Conservation (phyloP, 2,888 invertebrate species). For the Drosophila multiciliata region DNA sequence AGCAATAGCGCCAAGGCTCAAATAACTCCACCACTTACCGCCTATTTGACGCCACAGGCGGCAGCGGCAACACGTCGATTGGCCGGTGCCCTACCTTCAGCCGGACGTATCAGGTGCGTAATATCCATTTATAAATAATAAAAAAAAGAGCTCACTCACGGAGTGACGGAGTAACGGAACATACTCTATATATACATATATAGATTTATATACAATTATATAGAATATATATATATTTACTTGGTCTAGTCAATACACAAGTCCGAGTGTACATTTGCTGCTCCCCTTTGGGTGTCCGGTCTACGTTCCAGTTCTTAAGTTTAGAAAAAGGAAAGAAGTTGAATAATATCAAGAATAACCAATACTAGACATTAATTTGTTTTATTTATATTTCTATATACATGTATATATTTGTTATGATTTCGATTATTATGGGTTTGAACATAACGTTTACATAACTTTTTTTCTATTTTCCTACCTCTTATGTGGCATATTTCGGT, state of each 20-base stretch:
- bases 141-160: neutral
- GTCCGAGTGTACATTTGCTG: conserved; percentile 10
- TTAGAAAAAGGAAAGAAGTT: neutral
- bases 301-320: neutral
- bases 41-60: conserved; percentile 93
- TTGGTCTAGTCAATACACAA: neutral
- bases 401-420: conserved; percentile 24
- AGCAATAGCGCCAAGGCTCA: conserved; percentile 93
- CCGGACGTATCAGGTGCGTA: conserved; percentile 91
- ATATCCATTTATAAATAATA: neutral
- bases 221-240: neutral
- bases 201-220: conserved; percentile 4
- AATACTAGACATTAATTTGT: conserved; percentile 23
- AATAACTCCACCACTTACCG: conserved; percentile 91
- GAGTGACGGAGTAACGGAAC: neutral
- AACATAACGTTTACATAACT: conserved; percentile 53
- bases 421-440: conserved; percentile 49
- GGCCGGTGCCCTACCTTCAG: conserved; percentile 90
- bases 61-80: conserved; percentile 90
- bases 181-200: conserved; percentile 5
- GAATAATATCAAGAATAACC: neutral
- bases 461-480: conserved; percentile 56
- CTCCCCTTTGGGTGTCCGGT: neutral
- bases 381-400: conserved; percentile 22
- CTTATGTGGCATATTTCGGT: conserved; percentile 63